Conservation (phyloP, 2,113 vertebrate genomes). For the Zosterops borbonicus region DNA sequence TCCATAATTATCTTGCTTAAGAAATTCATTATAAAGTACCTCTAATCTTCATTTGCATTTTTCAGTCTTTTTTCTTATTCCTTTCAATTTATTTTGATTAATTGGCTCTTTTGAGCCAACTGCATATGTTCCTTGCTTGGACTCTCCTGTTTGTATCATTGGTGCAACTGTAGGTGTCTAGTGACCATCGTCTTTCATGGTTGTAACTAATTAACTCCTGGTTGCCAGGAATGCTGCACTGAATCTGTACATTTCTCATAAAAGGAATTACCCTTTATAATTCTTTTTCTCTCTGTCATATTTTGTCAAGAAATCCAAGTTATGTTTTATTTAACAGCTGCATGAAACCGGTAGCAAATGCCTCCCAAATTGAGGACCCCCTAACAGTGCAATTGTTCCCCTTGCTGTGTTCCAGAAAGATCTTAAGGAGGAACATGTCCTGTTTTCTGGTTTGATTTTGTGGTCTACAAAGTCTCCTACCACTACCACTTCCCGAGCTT, state of each 20-base stretch:
- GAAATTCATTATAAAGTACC: conserved; percentile 49
- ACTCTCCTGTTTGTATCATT: background rate
- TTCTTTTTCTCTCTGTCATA: background rate
- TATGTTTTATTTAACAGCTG: conserved; percentile 18
- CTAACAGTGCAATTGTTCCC: background rate
- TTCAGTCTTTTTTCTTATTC: conserved; percentile 18
- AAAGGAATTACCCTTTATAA: background rate
- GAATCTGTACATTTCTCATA: background rate
- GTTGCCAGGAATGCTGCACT: background rate
- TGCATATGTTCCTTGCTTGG: background rate
- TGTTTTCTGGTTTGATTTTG: conserved; percentile 37
- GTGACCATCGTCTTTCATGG: background rate
- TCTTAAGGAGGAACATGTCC: background rate
- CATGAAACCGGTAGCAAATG: background rate
- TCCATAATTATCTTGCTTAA: conserved; percentile 31
- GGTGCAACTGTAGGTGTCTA: background rate
- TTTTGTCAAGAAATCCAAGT: background rate
- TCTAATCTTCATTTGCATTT: conserved; percentile 54
- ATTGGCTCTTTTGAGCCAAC: conserved; percentile 44
- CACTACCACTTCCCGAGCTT: background rate
- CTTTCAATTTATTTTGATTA: conserved; percentile 50
- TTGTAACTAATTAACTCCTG: background rate
- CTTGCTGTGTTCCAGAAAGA: conserved; percentile 18
- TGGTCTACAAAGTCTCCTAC: conserved; percentile 19
- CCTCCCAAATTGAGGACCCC: background rate